Percentiles rank a stretch among this genome's conserved stretches.
These are phyloP conservation scores for Tragopan temminckii DNA, from an alignment of 2,797 vertebrate species.

Conservation along the genomic window DNA sequence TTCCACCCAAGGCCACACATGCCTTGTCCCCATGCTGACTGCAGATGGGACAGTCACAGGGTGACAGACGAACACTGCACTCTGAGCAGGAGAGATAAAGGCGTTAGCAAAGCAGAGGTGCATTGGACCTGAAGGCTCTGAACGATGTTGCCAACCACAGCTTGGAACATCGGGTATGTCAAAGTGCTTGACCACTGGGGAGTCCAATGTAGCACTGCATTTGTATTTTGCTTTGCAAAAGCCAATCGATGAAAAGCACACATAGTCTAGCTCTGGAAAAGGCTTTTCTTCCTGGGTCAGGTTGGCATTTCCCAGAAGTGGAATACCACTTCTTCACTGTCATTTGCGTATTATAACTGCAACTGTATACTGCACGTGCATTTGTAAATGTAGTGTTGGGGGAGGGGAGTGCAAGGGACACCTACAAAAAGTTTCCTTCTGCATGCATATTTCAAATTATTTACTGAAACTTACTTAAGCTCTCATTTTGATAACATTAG, in stretches of 20 bases:
- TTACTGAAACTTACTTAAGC: neutral
- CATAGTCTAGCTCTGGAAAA: neutral
- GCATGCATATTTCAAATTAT: neutral
- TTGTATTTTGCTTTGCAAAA: neutral
- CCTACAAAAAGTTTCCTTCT: neutral
- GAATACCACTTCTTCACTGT: neutral
- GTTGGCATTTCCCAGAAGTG: neutral
- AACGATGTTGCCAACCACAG: neutral
- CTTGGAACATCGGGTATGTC: neutral
- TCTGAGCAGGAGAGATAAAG: neutral
- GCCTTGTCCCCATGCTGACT: neutral
- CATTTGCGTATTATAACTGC: neutral
- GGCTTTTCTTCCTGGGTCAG: neutral
- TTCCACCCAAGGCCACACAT: neutral
- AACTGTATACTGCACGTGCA: neutral
- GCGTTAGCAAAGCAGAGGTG: neutral
- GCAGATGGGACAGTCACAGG: too few relatives aligned
- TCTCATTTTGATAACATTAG: neutral
- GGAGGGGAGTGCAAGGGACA: neutral
- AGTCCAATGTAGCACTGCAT: neutral
- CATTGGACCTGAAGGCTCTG: neutral
- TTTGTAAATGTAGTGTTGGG: neutral
- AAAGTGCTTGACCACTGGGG: neutral
- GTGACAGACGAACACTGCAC: neutral
- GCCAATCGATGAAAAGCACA: neutral